A percentile compares a stretch with the other conserved stretches of the same genome.
These are phyloP conservation scores for Papilio dardanus DNA, from an alignment of 1,140 invertebrate species.

Conservation along the genomic window DNA sequence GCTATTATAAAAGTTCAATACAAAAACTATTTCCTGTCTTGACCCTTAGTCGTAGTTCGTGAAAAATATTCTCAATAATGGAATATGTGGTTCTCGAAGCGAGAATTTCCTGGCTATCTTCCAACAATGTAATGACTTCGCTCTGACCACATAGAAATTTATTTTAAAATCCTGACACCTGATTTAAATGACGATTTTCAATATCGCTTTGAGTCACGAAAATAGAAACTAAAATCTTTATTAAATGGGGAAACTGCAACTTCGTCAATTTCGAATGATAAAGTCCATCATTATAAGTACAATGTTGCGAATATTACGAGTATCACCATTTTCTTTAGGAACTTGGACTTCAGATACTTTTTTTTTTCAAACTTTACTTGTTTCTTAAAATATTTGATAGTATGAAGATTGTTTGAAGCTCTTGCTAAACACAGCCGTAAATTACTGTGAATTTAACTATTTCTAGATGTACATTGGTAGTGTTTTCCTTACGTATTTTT, in stretches of 20 bases:
- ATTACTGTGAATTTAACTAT: not conserved
- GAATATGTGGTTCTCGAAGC: slow-evolving; percentile 3
- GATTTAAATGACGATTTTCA: not conserved
- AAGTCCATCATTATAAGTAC: no score
- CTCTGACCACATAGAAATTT: not conserved
- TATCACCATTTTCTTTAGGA: no score
- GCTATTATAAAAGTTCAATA: not conserved
- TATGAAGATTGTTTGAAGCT: no score
- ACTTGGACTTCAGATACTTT: no score
- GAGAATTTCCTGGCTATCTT: slow-evolving; percentile 19
- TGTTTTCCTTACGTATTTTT: not conserved
- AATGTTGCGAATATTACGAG: no score
- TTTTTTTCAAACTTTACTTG: no score
- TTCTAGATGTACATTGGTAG: no score
- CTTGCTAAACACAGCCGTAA: not conserved
- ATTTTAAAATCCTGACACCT: slow-evolving; percentile 1
- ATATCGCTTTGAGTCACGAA: not conserved
- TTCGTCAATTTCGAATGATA: no score
- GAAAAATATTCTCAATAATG: slow-evolving; percentile 17
- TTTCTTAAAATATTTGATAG: no score
- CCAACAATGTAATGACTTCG: slow-evolving; percentile 6
- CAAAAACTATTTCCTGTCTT: not conserved
- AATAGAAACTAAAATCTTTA: no score
- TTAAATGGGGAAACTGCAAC: not conserved
- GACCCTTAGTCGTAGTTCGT: not conserved